Evolutionary conservation across 2,888 invertebrate genomes (phyloP).

Genomic region (Ectropis crepuscularia): DNA sequence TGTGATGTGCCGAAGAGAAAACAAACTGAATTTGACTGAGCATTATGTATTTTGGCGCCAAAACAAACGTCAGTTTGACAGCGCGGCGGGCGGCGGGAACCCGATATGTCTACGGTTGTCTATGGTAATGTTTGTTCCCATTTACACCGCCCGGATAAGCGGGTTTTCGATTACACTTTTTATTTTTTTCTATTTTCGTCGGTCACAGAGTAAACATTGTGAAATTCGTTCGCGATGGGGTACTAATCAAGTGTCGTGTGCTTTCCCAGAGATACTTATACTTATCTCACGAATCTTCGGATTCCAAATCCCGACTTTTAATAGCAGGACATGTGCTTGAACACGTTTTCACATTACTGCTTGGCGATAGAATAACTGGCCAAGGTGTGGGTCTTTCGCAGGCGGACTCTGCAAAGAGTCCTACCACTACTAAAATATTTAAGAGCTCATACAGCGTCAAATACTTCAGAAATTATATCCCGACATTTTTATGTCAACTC

Average conservation of each 20-base stretch:
- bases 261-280: slow-evolving; percentile 17
- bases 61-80: slow-evolving; percentile 84
- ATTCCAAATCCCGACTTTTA: neutral
- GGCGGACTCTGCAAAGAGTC: no score
- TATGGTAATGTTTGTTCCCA: slow-evolving; percentile 78
- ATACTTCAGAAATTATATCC: no score
- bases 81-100: slow-evolving; percentile 83
- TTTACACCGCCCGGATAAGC: slow-evolving; percentile 78
- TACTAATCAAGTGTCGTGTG: slow-evolving; percentile 24
- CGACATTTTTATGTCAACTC: no score
- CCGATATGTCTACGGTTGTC: slow-evolving; percentile 75
- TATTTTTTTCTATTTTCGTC: slow-evolving; percentile 51
- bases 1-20: slow-evolving; percentile 81
- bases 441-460: no score
- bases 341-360: no score
- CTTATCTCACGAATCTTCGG: slow-evolving; percentile 7
- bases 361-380: no score
- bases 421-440: no score
- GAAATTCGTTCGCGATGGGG: slow-evolving; percentile 28
- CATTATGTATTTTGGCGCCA: slow-evolving; percentile 84
- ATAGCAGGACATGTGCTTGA: no score
- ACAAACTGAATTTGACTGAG: slow-evolving; percentile 80
- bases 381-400: no score
- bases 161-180: slow-evolving; percentile 74
- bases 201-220: slow-evolving; percentile 28